phyloP scores from a whole-genome alignment of 2,113 vertebrate species.

The Bufo bufo region DNA sequence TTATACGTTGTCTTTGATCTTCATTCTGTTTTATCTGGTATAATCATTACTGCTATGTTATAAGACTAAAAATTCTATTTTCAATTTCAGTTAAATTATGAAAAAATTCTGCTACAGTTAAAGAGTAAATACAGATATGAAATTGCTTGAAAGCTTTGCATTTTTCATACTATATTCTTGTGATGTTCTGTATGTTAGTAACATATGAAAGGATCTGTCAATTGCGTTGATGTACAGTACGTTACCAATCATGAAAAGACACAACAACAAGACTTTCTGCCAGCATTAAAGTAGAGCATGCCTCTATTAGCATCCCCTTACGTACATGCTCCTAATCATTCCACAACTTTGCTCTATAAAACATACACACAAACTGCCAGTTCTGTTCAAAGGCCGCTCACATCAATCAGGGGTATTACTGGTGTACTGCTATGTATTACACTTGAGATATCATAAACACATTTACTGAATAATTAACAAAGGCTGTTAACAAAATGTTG shows the following conservation, averaged over 20 bases:
- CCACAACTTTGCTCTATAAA: neutral
- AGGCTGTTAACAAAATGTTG: neutral
- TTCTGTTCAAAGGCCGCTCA: neutral
- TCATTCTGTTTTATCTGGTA: neutral
- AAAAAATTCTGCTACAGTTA: neutral
- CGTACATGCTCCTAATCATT: neutral
- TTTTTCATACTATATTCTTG: neutral
- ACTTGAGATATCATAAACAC: neutral
- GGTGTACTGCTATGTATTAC: neutral
- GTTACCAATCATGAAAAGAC: neutral
- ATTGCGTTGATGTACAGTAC: neutral
- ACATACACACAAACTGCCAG: neutral
- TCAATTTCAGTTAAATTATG: neutral
- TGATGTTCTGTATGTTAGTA: neutral
- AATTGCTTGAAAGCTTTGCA: neutral
- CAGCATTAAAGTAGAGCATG: neutral
- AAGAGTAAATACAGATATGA: neutral
- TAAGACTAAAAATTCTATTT: neutral
- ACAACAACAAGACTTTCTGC: neutral
- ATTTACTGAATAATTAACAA: neutral
- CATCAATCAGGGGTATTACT: neutral
- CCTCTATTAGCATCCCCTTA: neutral
- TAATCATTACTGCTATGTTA: neutral
- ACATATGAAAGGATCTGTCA: constrained; percentile 4
- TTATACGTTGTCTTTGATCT: neutral